phyloP scores from a whole-genome alignment of 2,113 vertebrate genomes.

The Serilophus lunatus region DNA sequence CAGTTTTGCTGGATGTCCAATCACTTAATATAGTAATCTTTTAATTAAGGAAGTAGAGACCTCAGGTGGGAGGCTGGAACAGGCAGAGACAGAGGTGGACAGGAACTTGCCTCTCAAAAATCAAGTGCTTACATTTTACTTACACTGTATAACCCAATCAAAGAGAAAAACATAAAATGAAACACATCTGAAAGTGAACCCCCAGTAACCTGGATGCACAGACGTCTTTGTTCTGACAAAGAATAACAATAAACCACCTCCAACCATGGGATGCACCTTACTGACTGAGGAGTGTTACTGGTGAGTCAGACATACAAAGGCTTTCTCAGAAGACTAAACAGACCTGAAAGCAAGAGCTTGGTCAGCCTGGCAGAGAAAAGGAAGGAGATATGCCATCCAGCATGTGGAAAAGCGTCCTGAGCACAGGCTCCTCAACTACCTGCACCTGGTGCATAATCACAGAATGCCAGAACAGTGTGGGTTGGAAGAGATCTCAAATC shows the following conservation, averaged over 20 bases:
- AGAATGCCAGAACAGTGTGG: neutral
- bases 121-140: neutral
- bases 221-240: neutral
- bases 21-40: neutral
- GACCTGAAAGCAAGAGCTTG: neutral
- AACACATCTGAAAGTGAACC: neutral
- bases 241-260: neutral
- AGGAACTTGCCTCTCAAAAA: neutral
- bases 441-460: accelerated
- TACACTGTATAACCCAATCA: neutral
- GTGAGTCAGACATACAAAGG: accelerated
- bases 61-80: neutral
- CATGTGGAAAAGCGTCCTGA: neutral
- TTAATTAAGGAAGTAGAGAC: neutral
- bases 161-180: neutral
- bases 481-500: neutral
- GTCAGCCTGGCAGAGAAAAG: neutral
- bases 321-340: neutral
- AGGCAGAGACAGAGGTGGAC: neutral
- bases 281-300: neutral
- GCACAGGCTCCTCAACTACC: neutral
- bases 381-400: neutral
- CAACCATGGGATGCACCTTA: neutral
- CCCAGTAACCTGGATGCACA: neutral
- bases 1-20: neutral